Percentiles rank a stretch among this genome's conserved stretches.
Conservation (phyloP, 2,888 invertebrate species). For the Pristionchus fissidentatus region DNA sequence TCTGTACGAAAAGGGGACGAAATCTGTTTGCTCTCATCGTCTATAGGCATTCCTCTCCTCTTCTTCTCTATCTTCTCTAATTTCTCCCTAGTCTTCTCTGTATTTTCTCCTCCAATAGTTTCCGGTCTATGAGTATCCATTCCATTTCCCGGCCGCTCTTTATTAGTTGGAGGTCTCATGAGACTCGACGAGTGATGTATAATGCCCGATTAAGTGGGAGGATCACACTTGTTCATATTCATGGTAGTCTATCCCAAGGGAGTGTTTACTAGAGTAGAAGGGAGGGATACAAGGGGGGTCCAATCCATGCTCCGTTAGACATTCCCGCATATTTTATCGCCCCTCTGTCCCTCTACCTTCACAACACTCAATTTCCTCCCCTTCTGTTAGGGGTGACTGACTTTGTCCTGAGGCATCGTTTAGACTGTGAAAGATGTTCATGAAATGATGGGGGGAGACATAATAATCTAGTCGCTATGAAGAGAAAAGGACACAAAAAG, state of each 20-base stretch:
- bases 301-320: constrained; percentile 36
- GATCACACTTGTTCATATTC: constrained; percentile 36
- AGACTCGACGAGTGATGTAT: constrained; percentile 5
- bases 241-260: neutral
- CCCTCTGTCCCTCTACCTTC: neutral
- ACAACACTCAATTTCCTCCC: constrained; percentile 26
- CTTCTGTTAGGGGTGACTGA: constrained; percentile 3
- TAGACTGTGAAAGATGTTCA: constrained; percentile 25
- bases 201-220: constrained; percentile 18
- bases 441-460: constrained; percentile 24
- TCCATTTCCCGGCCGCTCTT: no score
- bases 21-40: constrained; percentile 28
- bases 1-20: constrained; percentile 16
- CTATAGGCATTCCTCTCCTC: neutral
- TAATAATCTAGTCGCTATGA: constrained; percentile 28
- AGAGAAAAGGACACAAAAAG: constrained; percentile 14
- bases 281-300: constrained; percentile 11
- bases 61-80: constrained; percentile 18
- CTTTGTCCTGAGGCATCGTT: constrained; percentile 18
- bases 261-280: constrained; percentile 34
- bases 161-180: constrained; percentile 21
- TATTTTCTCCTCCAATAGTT: constrained; percentile 23
- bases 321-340: constrained; percentile 34
- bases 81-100: constrained; percentile 10
- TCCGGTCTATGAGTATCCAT: constrained; percentile 28